These are phyloP conservation scores for Takifugu flavidus DNA, from an alignment of 2,113 vertebrate genomes.

Conservation along the genomic window DNA sequence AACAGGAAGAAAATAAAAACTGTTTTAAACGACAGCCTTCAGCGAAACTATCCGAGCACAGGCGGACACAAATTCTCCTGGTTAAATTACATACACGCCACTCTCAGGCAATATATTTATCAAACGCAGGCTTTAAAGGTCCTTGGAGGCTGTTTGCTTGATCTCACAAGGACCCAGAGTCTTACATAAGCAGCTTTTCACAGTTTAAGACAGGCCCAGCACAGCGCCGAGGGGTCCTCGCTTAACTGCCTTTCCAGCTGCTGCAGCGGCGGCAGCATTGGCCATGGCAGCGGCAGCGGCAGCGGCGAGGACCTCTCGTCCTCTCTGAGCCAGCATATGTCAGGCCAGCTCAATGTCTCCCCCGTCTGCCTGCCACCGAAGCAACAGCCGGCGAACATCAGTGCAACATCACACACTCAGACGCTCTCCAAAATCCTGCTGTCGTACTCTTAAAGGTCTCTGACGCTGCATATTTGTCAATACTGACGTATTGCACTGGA, in stretches of 20 bases:
- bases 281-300: constrained; percentile 35
- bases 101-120: constrained; percentile 52
- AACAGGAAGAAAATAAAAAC: constrained; percentile 34
- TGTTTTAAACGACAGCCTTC: constrained; percentile 21
- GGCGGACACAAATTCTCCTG: constrained; percentile 18
- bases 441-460: constrained; percentile 46
- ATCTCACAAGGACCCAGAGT: constrained; percentile 59
- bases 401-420: constrained; percentile 43
- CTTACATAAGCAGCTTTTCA: constrained; percentile 68
- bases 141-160: constrained; percentile 49
- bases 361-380: constrained; percentile 50
- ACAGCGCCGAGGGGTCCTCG: constrained; percentile 29
- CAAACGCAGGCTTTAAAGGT: constrained; percentile 52
- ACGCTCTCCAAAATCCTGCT: constrained; percentile 41
- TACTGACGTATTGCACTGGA: too few species aligned
- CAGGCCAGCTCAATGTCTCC: constrained; percentile 54
- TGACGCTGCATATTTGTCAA: constrained; percentile 8
- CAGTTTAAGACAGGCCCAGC: constrained; percentile 49
- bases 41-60: constrained; percentile 7
- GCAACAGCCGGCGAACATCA: constrained; percentile 55
- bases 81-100: constrained; percentile 29
- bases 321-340: constrained; percentile 65
- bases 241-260: constrained; percentile 50
- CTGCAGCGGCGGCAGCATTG: constrained; percentile 42
- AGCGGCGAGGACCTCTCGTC: constrained; percentile 32